Evolutionary conservation across 2,888 invertebrate genomes (phyloP).

Genomic region (Drosophila prolongata): DNA sequence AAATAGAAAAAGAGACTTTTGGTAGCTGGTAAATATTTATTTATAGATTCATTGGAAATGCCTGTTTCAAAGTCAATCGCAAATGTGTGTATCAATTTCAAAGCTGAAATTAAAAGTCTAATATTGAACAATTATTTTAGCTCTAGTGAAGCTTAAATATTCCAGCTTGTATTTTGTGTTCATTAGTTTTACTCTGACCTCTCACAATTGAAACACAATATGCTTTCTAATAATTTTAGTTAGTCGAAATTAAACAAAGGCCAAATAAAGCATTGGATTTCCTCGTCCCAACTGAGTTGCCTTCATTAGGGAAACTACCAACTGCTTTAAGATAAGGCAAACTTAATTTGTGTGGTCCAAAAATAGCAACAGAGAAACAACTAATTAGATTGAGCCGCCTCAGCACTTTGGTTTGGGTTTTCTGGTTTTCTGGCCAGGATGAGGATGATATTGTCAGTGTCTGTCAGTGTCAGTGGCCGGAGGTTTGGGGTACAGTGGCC

Average conservation of each 20-base stretch:
- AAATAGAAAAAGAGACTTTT: conserved; percentile 2
- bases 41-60: background rate
- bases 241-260: background rate
- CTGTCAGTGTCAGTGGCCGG: conserved; percentile 22
- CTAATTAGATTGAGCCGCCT: conserved; percentile 38
- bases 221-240: too few relatives aligned
- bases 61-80: background rate
- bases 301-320: conserved; percentile 3
- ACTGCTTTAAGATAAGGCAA: conserved; percentile 21
- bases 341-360: conserved; percentile 28
- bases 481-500: background rate
- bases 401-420: conserved; percentile 11
- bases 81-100: background rate
- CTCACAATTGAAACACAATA: too few relatives aligned
- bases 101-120: background rate
- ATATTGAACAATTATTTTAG: too few relatives aligned
- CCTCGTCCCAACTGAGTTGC: background rate
- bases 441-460: conserved; percentile 7
- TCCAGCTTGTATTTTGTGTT: too few relatives aligned
- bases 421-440: conserved; percentile 8
- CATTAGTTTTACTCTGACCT: too few relatives aligned
- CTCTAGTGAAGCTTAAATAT: too few relatives aligned
- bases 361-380: conserved; percentile 29
- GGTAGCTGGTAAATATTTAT: conserved; percentile 1
- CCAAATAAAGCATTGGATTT: background rate